phyloP scores from a whole-genome alignment of 2,797 vertebrate species.

The Sibirionetta formosa region DNA sequence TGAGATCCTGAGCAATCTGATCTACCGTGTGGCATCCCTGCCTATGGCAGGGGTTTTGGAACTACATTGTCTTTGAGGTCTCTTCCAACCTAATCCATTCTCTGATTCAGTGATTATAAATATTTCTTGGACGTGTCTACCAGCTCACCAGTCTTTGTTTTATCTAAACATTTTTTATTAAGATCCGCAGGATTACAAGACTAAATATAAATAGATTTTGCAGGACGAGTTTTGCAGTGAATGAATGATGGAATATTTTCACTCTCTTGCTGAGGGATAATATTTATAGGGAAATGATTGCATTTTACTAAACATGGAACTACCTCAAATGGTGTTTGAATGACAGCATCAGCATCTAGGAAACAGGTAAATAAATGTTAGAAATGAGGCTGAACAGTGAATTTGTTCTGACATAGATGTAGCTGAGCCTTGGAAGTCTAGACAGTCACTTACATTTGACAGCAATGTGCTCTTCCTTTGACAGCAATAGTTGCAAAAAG shows the following conservation, averaged over 20 bases:
- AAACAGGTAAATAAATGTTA: slow-evolving; percentile 1
- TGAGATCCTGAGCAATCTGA: too few species aligned
- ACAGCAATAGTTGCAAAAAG: background rate
- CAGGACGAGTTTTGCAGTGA: background rate
- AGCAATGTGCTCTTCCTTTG: background rate
- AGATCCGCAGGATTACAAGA: rapidly evolving
- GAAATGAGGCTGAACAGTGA: background rate
- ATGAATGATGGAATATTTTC: background rate
- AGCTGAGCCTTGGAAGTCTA: background rate
- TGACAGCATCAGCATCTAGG: background rate
- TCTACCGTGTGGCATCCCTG: too few species aligned
- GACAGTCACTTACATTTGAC: slow-evolving; percentile 1
- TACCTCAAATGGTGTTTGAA: background rate
- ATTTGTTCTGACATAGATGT: slow-evolving; percentile 16
- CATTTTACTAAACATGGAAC: background rate
- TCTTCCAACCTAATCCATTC: too few species aligned
- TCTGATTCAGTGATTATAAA: background rate
- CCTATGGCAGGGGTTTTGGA: too few species aligned
- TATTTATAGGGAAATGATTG: background rate
- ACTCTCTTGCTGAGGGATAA: background rate
- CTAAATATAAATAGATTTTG: background rate
- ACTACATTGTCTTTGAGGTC: too few species aligned
- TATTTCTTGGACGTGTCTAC: background rate
- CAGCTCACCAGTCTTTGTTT: background rate
- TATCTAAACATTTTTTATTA: background rate